phyloP scores from a whole-genome alignment of 2,888 invertebrate species.

The Petrolisthes cinctipes region DNA sequence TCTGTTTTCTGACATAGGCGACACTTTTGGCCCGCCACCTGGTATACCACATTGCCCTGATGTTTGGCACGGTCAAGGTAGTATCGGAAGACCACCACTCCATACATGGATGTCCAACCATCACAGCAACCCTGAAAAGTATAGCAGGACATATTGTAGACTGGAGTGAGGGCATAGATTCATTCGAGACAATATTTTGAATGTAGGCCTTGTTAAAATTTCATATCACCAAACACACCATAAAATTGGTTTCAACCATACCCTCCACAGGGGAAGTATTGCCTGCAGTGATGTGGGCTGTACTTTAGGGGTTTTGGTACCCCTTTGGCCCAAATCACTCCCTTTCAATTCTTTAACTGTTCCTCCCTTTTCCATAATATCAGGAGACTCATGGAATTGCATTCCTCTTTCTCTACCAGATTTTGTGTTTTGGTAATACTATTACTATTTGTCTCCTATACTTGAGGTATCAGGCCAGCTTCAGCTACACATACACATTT shows the following conservation, averaged over 20 bases:
- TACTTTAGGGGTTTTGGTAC: no score
- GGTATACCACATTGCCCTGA: conserved; percentile 39
- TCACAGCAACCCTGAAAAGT: conserved; percentile 45
- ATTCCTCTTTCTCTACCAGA: no score
- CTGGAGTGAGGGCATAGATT: background rate
- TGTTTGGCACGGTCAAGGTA: conserved; percentile 12
- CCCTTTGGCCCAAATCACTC: no score
- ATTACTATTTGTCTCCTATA: no score
- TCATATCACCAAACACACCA: background rate
- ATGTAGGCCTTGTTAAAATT: background rate
- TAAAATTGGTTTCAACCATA: background rate
- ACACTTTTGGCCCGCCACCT: conserved; percentile 57
- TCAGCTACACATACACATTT: no score
- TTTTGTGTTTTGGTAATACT: no score
- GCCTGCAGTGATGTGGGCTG: no score
- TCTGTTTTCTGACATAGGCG: conserved; percentile 22
- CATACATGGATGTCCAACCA: conserved; percentile 61
- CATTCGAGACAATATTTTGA: background rate
- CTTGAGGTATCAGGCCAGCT: no score
- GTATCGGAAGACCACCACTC: conserved; percentile 52
- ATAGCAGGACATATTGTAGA: background rate
- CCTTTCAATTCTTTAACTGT: no score
- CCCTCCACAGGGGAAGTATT: no score
- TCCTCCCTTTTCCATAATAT: no score
- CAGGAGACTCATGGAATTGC: no score